Evolutionary conservation across 2,113 vertebrate genomes (phyloP).

Genomic region (Oophaga pumilio): DNA sequence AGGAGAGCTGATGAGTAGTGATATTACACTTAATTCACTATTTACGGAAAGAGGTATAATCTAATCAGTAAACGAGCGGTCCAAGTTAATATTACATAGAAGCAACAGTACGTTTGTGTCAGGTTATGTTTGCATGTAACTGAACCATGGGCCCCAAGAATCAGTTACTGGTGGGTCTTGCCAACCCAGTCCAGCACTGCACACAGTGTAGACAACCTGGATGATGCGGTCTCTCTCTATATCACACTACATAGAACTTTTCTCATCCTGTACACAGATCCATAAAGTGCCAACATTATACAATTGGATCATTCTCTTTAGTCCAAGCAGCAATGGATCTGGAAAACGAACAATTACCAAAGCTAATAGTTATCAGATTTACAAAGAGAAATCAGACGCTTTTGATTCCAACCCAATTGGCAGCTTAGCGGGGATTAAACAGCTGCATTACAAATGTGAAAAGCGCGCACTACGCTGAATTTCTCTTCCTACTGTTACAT

Average conservation of each 20-base stretch:
- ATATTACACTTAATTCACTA: too few species aligned
- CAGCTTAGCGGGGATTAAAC: not conserved
- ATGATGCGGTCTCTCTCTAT: too few species aligned
- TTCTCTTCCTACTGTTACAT: not conserved
- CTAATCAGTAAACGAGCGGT: too few species aligned
- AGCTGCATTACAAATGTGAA: not conserved
- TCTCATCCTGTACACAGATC: not conserved
- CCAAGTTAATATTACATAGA: too few species aligned
- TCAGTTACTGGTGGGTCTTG: too few species aligned
- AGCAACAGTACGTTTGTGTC: too few species aligned
- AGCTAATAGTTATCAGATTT: not conserved
- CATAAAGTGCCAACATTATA: not conserved
- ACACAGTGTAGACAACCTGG: too few species aligned
- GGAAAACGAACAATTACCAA: not conserved
- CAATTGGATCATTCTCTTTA: not conserved
- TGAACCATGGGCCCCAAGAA: too few species aligned
- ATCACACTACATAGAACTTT: not conserved
- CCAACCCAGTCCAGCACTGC: too few species aligned
- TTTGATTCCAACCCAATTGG: not conserved
- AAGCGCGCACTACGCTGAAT: not conserved
- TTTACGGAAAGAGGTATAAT: too few species aligned
- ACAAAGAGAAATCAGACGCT: not conserved
- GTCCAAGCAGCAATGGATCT: not conserved
- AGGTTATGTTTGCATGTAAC: too few species aligned
- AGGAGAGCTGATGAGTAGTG: too few species aligned